These are phyloP conservation scores for Brachyalestes nurse DNA, from an alignment of 2,797 vertebrate species.

Conservation along the genomic window DNA sequence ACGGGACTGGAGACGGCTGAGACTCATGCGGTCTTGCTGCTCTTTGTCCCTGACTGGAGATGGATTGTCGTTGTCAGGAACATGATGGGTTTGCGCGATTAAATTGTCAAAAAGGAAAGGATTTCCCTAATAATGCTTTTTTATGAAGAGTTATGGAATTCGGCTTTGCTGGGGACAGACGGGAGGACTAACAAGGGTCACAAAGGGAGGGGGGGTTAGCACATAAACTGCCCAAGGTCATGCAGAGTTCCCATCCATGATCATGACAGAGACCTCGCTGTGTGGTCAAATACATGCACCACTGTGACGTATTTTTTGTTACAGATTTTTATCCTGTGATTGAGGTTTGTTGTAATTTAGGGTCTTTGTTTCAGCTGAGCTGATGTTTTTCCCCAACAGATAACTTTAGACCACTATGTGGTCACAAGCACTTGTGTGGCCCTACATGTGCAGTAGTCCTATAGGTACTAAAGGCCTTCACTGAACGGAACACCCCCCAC, in stretches of 20 bases:
- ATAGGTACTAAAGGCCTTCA: conserved; percentile 55
- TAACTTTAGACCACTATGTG: background rate
- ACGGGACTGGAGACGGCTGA: conserved; percentile 88
- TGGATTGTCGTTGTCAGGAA: conserved; percentile 91
- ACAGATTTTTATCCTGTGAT: background rate
- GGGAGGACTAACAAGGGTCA: conserved; percentile 69
- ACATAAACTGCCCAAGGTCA: conserved; percentile 73
- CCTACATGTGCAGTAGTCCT: conserved; percentile 4
- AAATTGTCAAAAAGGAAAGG: conserved; percentile 91
- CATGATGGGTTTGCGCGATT: conserved; percentile 95
- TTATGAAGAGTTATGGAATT: conserved; percentile 86
- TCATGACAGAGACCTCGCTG: conserved; percentile 65
- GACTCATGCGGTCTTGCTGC: conserved; percentile 80
- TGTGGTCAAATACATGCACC: conserved; percentile 47
- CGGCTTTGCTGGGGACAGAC: conserved; percentile 75
- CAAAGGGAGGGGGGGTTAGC: conserved; percentile 57
- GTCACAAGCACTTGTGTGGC: conserved; percentile 5
- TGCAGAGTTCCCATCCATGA: conserved; percentile 79
- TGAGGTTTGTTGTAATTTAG: background rate
- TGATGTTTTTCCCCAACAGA: too few relatives aligned
- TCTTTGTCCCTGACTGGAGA: conserved; percentile 91
- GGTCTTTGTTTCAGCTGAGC: background rate
- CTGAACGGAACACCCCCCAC: conserved; percentile 35
- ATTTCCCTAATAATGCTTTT: conserved; percentile 87
- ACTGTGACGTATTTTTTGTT: too few relatives aligned